Evolutionary conservation across 1,140 invertebrate genomes (phyloP).

Genomic region (Akabosia matsudoensis): DNA sequence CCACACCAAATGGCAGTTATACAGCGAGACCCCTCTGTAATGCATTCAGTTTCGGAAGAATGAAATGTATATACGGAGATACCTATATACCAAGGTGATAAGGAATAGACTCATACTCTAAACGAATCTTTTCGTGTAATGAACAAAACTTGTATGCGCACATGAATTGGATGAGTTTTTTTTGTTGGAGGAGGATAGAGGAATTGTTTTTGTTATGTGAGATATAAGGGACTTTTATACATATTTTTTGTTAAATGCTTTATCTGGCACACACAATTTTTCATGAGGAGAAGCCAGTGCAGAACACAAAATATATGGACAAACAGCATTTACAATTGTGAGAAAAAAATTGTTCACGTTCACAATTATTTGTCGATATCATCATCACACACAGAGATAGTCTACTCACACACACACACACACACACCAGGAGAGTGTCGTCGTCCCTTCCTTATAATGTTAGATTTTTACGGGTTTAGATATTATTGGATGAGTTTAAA

Average conservation of each 20-base stretch:
- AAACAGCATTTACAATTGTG: background rate
- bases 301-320: no score
- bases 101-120: background rate
- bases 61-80: no score
- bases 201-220: background rate
- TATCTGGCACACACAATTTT: no score
- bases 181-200: background rate
- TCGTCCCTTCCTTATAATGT: background rate
- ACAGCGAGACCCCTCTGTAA: background rate
- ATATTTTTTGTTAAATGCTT: no score
- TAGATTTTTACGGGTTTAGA: background rate
- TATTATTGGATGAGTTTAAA: slow-evolving; percentile 1
- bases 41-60: no score
- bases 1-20: background rate
- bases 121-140: background rate
- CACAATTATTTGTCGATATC: background rate
- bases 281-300: no score
- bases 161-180: no score
- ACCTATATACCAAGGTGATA: no score
- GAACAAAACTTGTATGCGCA: background rate
- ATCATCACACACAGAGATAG: slow-evolving; percentile 16
- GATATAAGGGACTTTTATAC: no score
- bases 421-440: no score
- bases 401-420: no score
- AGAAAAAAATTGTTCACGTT: background rate